These are phyloP conservation scores for Platichthys stellatus DNA, from an alignment of 2,113 vertebrate genomes.

Conservation along the genomic window DNA sequence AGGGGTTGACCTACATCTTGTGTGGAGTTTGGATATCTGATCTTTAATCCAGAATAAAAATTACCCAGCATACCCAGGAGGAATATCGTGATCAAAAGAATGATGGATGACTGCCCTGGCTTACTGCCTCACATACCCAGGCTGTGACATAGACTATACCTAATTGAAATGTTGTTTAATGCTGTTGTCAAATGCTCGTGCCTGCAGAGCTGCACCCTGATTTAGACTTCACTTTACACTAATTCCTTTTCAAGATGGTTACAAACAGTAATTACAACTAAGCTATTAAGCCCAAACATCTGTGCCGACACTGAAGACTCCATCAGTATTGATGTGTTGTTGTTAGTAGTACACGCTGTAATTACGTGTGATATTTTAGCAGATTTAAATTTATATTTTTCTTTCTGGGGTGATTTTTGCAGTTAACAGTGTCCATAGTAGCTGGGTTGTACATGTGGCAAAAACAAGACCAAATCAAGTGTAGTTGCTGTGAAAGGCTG, in stretches of 20 bases:
- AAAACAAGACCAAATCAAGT: neutral
- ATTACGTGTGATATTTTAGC: neutral
- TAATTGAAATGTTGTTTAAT: conserved; percentile 8
- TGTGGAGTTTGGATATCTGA: conserved; percentile 32
- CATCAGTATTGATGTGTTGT: neutral
- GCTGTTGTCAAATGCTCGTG: neutral
- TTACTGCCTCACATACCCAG: conserved; percentile 8
- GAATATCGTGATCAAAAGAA: conserved; percentile 17
- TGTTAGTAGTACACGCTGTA: neutral
- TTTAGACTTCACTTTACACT: conserved; percentile 8
- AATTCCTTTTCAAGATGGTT: conserved; percentile 22
- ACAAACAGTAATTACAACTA: conserved; percentile 20
- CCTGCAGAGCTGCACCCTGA: neutral
- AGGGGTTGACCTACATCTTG: conserved; percentile 38
- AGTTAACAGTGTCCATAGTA: neutral
- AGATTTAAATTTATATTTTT: neutral
- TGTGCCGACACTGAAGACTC: neutral
- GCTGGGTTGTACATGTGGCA: neutral
- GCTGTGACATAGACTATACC: neutral
- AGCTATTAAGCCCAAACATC: conserved; percentile 30
- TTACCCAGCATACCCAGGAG: conserved; percentile 6
- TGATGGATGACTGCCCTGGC: conserved; percentile 22
- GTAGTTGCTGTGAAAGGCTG: too few species aligned
- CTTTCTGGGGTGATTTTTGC: neutral
- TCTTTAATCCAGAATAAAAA: conserved; percentile 36